Base-by-base conservation (phyloP, 2,797 vertebrate species). In the Falco columbarius region DNA sequence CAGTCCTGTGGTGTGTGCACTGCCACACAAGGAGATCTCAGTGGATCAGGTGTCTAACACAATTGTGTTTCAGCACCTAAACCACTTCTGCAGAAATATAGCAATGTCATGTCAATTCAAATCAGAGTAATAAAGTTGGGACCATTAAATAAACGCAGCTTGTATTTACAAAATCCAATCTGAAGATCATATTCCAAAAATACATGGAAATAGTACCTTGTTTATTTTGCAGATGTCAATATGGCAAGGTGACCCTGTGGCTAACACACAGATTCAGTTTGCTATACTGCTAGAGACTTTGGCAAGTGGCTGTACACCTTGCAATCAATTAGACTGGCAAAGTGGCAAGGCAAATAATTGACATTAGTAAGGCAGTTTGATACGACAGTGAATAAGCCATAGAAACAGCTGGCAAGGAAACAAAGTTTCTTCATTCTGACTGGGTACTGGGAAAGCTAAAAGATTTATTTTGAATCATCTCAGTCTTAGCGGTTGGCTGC, bases 221-320 rank as follows among this genome's bases (percentile, higher is more conserved):
- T 52, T 83, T 23, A 19, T 29, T 76, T 49, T 56, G 77, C 42
- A 75, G 46, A 26, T 34, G 36, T 40, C 49, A 51, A 13, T 4
- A 3, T 0, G 3, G 9, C 13, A 49, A 47, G 26, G 26, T 27
- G 30, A 49, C 12, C 47, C 2, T 0, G 40, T 8, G 18, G 34
- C 23, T 59, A 20, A 4, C 49, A 30, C 32, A 29, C 14, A 47
- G 27, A 15, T 52, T 47, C 17, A 49, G 40, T 8, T 15, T 11
- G 4, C 32, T 34, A 2, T 8, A 8, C 55, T 66, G 44, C 66
- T 61, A 36, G 23, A 52, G 20, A 15, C 51, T 27, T 22, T n/a
- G 23, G 42, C 46, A 73, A 38, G 72, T 20, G 42, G 44, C 23
- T 12, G 1, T 1, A 34, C 18, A 40, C 22, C 66, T 36, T 38